Base-by-base conservation (phyloP, 2,888 invertebrate genomes). In the Tanytarsus gracilentus region DNA sequence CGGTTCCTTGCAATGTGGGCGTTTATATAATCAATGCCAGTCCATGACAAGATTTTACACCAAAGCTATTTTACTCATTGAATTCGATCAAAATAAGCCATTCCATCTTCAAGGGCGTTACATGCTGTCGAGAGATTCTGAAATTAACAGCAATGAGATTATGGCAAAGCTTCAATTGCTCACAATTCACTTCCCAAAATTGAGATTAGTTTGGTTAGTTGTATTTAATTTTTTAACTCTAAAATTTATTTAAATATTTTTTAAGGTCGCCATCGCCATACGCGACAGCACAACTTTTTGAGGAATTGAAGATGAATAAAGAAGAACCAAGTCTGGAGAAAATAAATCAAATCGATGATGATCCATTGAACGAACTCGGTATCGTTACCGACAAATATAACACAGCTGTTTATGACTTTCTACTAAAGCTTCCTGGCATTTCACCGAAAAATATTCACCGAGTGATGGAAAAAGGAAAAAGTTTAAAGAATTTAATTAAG, bases 181-280 rank as follows among this genome's bases (percentile, higher is more conserved):
- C n/a, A 96, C 98, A 0, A 77, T 98, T 65, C 92, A 96, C 71
- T 97, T 98, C 75, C 97, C 98, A 1, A 83, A 87, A 67, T 76
- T 99, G 63, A 86, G 92, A 65, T 76, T 98, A 7, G 86, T 98
- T 30, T 98, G 98, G 98, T n/a, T n/a, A n/a, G n/a, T n/a, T n/a
- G n/a, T n/a, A n/a, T n/a, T n/a, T n/a, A n/a, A n/a, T n/a, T n/a
- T n/a, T n/a, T n/a, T n/a, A n/a, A n/a, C n/a, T n/a, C n/a, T n/a
- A n/a, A n/a, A n/a, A n/a, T n/a, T n/a, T n/a, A n/a, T n/a, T n/a
- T n/a, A n/a, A n/a, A n/a, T n/a, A n/a, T n/a, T n/a, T n/a, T n/a
- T n/a, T n/a, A n/a, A n/a, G n/a, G n/a, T 96, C 96, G 9, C 93
- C 94, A 2, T 93, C 89, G 71, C 96, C 98, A 0, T 90, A 93